phyloP scores from a whole-genome alignment of 2,888 invertebrate genomes.

The Lissocephala sabroskyi region DNA sequence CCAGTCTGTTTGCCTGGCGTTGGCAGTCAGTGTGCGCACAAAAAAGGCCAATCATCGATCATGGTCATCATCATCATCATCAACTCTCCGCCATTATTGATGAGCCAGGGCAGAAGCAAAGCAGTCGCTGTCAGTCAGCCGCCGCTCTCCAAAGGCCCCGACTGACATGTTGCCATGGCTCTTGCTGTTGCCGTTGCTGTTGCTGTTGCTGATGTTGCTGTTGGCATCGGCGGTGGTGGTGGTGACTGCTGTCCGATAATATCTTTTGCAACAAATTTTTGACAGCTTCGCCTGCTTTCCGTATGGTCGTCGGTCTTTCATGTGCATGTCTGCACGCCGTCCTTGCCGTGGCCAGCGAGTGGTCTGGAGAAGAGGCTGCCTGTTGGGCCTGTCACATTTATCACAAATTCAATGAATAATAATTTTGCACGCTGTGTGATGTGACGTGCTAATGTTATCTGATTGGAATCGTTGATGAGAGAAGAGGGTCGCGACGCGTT shows the following conservation, averaged over 20 bases:
- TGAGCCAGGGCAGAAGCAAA: conserved; percentile 44
- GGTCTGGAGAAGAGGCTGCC: conserved; percentile 13
- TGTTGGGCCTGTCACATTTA: conserved; percentile 69
- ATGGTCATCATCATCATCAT: conserved; percentile 62
- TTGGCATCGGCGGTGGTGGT: conserved; percentile 20
- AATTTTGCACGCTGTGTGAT: conserved; percentile 69
- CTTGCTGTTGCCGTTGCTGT: conserved; percentile 1
- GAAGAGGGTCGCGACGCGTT: conserved; percentile 24
- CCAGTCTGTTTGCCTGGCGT: conserved; percentile 24
- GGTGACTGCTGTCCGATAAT: conserved; percentile 56
- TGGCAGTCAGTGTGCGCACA: background rate
- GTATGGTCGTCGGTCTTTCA: conserved; percentile 5
- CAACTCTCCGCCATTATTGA: conserved; percentile 38
- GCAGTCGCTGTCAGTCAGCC: conserved; percentile 21
- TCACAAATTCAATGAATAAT: conserved; percentile 72
- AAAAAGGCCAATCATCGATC: conserved; percentile 69
- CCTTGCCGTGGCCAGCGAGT: background rate
- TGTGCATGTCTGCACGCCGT: conserved; percentile 4
- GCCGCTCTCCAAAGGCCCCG: conserved; percentile 14
- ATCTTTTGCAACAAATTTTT: conserved; percentile 70
- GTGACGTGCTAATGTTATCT: conserved; percentile 71
- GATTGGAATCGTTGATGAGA: conserved; percentile 68
- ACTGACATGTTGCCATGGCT: conserved; percentile 1
- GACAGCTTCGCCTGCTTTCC: conserved; percentile 58
- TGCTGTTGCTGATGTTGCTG: conserved; percentile 6